Percentiles rank a stretch among this genome's conserved stretches.
phyloP scores from a whole-genome alignment of 2,113 vertebrate genomes.

The Cepphus grylle region DNA sequence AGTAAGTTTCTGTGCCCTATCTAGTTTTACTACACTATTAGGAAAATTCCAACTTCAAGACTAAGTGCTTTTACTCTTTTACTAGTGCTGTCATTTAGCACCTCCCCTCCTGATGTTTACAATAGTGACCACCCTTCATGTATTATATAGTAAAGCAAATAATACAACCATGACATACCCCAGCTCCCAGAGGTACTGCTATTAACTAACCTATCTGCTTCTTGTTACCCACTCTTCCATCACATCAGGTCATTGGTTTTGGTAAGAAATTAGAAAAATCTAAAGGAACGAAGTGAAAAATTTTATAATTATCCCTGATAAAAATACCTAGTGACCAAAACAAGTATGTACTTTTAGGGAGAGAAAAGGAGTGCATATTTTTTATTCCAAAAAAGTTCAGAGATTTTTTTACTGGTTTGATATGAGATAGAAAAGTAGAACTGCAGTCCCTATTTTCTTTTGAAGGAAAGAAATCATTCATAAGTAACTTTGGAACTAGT shows the following conservation, averaged over 20 bases:
- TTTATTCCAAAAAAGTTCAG: background rate
- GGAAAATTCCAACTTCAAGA: background rate
- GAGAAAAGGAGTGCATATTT: background rate
- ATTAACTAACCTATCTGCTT: background rate
- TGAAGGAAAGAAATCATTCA: background rate
- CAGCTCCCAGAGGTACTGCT: background rate
- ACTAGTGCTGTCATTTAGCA: background rate
- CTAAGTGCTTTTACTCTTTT: background rate
- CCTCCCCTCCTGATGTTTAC: background rate
- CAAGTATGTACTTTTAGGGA: background rate
- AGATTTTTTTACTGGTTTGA: background rate
- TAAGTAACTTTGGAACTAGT: background rate
- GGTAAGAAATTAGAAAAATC: background rate
- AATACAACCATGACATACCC: background rate
- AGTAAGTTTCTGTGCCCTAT: background rate
- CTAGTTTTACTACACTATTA: background rate
- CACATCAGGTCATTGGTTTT: background rate
- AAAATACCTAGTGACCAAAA: background rate
- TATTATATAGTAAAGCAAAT: background rate
- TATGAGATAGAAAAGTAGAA: background rate
- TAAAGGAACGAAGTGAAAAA: background rate
- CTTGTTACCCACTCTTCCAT: background rate
- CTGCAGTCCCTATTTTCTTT: background rate
- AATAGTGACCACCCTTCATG: background rate
- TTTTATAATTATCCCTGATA: background rate